These are phyloP conservation scores for Ibycter americanus DNA, from an alignment of 2,797 vertebrate genomes.

Conservation along the genomic window DNA sequence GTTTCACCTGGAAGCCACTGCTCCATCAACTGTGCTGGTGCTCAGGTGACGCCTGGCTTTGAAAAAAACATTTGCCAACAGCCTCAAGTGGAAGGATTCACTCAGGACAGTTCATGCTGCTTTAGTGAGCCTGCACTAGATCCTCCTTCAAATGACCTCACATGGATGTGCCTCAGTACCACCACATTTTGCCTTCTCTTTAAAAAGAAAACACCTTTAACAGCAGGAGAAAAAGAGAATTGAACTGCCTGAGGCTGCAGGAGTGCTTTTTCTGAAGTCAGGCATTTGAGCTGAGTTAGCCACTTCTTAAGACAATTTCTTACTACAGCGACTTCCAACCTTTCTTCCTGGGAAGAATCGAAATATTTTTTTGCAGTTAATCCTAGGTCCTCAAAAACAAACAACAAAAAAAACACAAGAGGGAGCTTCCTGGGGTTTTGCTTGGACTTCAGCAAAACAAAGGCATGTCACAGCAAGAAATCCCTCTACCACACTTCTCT, in stretches of 20 bases:
- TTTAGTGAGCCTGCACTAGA: background rate
- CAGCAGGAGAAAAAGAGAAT: background rate
- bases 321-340: background rate
- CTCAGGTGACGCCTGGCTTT: background rate
- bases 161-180: background rate
- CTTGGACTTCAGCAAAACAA: background rate
- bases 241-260: background rate
- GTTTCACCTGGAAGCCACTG: background rate
- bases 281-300: background rate
- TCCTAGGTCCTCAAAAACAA: background rate
- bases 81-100: background rate
- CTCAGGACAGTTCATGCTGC: background rate
- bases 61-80: background rate
- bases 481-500: background rate
- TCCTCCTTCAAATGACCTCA: background rate
- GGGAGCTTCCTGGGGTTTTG: background rate
- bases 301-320: background rate
- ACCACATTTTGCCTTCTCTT: background rate
- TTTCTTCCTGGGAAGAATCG: background rate
- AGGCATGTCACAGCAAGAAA: background rate
- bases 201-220: background rate
- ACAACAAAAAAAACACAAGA: too few species aligned
- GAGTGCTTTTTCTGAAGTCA: background rate
- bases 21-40: background rate
- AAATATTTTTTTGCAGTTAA: background rate